Conservation (phyloP, 1,140 invertebrate genomes). For the Cydia pomonella region DNA sequence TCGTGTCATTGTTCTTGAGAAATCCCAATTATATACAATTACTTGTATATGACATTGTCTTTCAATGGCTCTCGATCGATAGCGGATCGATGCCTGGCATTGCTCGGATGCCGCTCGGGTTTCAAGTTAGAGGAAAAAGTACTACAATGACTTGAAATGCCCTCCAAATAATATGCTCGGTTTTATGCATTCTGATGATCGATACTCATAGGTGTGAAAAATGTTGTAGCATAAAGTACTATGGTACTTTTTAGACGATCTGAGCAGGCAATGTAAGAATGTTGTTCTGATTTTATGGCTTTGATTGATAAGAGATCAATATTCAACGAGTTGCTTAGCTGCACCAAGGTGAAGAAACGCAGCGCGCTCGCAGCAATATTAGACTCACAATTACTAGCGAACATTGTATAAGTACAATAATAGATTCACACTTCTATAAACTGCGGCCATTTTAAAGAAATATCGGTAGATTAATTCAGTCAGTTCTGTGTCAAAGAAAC, state of each 20-base stretch:
- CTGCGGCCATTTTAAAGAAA: not conserved
- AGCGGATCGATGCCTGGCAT: conserved; percentile 63
- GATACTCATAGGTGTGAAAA: conserved; percentile 58
- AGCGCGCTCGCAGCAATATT: not conserved
- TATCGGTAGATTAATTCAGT: not conserved
- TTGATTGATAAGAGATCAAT: conserved; percentile 29
- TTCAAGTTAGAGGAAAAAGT: conserved; percentile 59
- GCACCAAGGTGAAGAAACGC: not conserved
- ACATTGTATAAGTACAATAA: too few species aligned
- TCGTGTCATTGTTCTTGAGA: conserved; percentile 78
- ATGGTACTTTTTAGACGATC: not conserved
- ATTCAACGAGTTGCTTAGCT: conserved; percentile 8
- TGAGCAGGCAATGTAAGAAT: not conserved
- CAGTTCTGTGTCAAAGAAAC: not conserved
- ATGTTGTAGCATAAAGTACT: conserved; percentile 42
- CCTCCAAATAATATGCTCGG: conserved; percentile 42
- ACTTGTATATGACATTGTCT: conserved; percentile 76
- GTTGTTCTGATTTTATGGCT: not conserved
- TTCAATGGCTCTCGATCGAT: conserved; percentile 67
- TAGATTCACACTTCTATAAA: not conserved
- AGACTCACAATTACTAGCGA: too few species aligned
- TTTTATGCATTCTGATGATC: conserved; percentile 45
- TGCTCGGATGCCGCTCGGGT: conserved; percentile 51
- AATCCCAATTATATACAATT: conserved; percentile 80
- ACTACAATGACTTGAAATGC: conserved; percentile 59